phyloP scores from a whole-genome alignment of 2,113 vertebrate genomes.

The Edolisoma coerulescens region DNA sequence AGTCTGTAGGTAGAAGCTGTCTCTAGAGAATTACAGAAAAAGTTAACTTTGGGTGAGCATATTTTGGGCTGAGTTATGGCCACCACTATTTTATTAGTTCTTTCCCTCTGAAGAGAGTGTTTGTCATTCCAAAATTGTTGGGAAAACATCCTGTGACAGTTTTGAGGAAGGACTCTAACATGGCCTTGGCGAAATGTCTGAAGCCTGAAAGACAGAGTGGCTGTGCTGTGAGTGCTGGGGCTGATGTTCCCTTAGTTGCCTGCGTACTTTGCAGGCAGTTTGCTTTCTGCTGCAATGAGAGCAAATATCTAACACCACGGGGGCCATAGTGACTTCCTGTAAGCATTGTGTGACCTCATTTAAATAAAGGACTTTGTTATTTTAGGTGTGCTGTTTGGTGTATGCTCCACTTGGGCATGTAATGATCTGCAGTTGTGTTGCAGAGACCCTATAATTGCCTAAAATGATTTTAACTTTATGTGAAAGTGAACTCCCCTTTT shows the following conservation, averaged over 20 bases:
- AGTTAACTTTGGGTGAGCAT: neutral
- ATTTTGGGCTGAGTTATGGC: neutral
- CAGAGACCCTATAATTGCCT: neutral
- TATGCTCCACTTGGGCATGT: neutral
- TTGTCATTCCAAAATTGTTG: neutral
- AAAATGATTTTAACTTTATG: neutral
- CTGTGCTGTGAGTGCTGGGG: neutral
- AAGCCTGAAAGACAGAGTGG: neutral
- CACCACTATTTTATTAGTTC: neutral
- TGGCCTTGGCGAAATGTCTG: rapidly evolving
- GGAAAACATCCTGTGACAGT: neutral
- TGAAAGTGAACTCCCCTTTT: neutral
- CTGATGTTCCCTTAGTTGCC: neutral
- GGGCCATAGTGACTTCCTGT: conserved; percentile 9
- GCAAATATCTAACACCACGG: neutral
- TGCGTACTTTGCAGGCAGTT: neutral
- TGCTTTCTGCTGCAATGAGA: neutral
- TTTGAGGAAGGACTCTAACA: neutral
- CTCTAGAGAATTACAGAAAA: neutral
- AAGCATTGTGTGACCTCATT: neutral
- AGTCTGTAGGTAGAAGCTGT: neutral
- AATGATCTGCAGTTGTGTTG: neutral
- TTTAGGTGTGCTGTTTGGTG: neutral
- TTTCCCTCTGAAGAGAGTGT: neutral
- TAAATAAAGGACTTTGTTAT: neutral